Percentiles rank a stretch among this genome's conserved stretches.
Evolutionary conservation across 2,797 vertebrate species (phyloP).

Genomic region (Tangara arthus): DNA sequence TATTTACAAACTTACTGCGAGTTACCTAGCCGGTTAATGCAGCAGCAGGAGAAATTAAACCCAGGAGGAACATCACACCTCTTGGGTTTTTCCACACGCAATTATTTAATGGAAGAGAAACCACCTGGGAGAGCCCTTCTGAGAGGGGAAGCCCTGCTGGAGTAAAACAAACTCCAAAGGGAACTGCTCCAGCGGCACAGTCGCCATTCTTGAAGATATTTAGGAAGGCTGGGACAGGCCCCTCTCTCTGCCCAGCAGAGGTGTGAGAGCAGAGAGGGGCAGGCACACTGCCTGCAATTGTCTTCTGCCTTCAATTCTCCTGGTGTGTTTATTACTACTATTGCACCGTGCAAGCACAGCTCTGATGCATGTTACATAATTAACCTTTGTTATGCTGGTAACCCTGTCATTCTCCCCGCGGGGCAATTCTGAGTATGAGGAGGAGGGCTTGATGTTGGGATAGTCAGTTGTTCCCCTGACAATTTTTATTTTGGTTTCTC

Average conservation of each 20-base stretch:
- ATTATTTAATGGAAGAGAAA: background rate
- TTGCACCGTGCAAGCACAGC: background rate
- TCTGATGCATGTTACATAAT: background rate
- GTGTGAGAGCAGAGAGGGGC: background rate
- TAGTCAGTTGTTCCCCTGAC: no score
- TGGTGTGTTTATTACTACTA: background rate
- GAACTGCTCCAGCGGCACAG: rapidly evolving
- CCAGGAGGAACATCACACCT: background rate
- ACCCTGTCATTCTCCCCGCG: background rate
- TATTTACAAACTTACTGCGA: background rate
- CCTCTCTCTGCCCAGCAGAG: rapidly evolving
- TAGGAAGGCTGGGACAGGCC: background rate
- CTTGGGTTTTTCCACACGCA: background rate
- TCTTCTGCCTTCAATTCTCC: background rate
- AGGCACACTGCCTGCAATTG: background rate
- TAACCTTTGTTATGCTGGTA: background rate
- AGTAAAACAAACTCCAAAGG: background rate
- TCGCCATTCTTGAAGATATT: background rate
- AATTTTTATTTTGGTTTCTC: background rate
- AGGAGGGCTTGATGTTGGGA: background rate
- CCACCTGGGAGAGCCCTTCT: background rate
- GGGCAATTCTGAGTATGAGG: background rate
- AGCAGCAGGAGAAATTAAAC: background rate
- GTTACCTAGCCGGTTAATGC: background rate
- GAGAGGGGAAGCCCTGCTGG: background rate